phyloP scores from a whole-genome alignment of 2,888 invertebrate species.

The Andrena bucephala region DNA sequence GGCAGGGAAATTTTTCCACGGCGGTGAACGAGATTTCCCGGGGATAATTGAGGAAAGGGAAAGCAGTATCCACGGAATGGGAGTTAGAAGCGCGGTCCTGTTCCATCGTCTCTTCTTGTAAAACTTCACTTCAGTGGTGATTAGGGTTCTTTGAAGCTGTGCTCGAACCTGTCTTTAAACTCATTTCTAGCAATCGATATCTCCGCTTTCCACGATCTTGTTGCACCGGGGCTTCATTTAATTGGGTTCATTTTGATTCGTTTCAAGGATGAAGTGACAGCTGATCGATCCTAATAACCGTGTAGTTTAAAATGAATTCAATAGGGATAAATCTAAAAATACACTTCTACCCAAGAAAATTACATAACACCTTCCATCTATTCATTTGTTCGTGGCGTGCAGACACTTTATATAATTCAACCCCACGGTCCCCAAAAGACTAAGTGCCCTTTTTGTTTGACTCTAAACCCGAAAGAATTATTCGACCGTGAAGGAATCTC shows the following conservation, averaged over 20 bases:
- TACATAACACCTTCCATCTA: no score
- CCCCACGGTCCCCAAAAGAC: no score
- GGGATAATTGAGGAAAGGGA: conserved; percentile 35
- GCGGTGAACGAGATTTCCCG: conserved; percentile 32
- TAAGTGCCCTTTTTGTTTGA: no score
- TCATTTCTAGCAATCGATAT: neutral
- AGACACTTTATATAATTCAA: no score
- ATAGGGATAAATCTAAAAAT: no score
- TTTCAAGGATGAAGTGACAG: neutral
- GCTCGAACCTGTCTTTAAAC: neutral
- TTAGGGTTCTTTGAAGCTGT: neutral
- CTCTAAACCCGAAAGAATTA: neutral
- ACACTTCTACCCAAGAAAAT: no score
- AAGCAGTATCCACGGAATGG: conserved; percentile 27
- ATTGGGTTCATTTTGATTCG: neutral
- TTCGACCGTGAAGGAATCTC: conserved; percentile 10
- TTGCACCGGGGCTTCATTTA: neutral
- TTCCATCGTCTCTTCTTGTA: neutral
- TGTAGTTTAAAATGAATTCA: no score
- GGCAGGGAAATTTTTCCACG: conserved; percentile 44
- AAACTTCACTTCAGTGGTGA: neutral
- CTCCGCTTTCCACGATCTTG: neutral
- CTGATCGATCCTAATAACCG: no score
- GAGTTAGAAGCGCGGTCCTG: neutral
- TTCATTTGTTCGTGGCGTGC: no score